Evolutionary conservation across 2,113 vertebrate genomes (phyloP).

Genomic region (Pelmatolapia mariae): DNA sequence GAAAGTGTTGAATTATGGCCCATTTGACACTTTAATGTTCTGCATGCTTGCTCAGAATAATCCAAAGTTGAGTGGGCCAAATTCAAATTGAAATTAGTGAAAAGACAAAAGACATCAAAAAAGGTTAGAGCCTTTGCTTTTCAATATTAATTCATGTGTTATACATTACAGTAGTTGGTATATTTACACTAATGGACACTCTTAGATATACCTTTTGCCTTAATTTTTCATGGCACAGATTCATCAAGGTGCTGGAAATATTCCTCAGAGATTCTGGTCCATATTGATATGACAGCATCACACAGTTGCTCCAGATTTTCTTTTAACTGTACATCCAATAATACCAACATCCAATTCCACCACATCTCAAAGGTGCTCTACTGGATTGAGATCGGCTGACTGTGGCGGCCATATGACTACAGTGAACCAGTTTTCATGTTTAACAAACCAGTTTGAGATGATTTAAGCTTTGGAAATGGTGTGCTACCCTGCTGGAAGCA

Average conservation of each 20-base stretch:
- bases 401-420: neutral
- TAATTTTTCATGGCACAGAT: neutral
- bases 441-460: neutral
- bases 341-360: neutral
- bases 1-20: conserved; percentile 45
- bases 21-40: conserved; percentile 53
- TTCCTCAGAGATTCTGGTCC: neutral
- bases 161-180: neutral
- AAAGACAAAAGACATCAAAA: neutral
- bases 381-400: neutral
- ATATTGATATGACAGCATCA: neutral
- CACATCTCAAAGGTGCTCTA: neutral
- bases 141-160: neutral
- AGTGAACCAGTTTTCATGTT: neutral
- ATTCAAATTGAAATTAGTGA: neutral
- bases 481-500: neutral
- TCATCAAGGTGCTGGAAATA: neutral
- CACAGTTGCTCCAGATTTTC: neutral
- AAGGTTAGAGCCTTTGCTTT: neutral
- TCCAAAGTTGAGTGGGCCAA: neutral
- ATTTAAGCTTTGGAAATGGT: neutral
- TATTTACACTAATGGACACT: neutral
- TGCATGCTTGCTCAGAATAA: conserved; percentile 2
- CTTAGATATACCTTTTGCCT: neutral
- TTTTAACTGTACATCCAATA: neutral